Evolutionary conservation across 2,797 vertebrate species (phyloP).

Genomic region (Ispidina picta): DNA sequence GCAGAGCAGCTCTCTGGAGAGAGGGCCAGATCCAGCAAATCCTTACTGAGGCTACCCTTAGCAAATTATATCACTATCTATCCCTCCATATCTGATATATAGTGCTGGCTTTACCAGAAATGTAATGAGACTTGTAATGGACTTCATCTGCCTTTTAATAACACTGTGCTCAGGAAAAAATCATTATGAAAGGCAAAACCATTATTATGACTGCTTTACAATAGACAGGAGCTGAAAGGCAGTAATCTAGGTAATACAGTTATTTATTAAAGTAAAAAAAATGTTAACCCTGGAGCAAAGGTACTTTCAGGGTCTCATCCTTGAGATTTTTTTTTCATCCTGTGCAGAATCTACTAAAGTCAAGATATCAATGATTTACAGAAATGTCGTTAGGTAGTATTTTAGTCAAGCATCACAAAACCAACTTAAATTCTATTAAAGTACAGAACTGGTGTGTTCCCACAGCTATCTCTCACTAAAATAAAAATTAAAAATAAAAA

Average conservation of each 20-base stretch:
- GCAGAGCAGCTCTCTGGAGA: neutral
- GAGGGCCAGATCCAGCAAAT: neutral
- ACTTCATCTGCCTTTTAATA: constrained; percentile 39
- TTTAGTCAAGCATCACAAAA: neutral
- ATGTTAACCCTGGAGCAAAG: neutral
- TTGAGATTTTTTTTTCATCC: neutral
- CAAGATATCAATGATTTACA: neutral
- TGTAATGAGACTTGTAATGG: constrained; percentile 29
- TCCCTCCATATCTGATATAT: neutral
- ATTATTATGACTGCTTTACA: neutral
- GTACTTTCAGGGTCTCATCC: neutral
- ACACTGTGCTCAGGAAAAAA: neutral
- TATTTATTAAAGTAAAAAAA: constrained; percentile 29
- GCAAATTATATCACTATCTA: neutral
- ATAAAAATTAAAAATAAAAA: neutral
- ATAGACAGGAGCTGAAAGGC: neutral
- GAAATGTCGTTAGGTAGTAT: neutral
- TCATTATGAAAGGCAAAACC: constrained; percentile 12
- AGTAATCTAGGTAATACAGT: neutral
- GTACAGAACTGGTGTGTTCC: neutral
- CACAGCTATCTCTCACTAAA: neutral
- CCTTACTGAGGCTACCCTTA: neutral
- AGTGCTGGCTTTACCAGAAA: constrained; percentile 17
- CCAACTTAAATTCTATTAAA: neutral
- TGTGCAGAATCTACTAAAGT: neutral